Conservation (phyloP, 2,113 vertebrate species). For the Hystrix cristata region DNA sequence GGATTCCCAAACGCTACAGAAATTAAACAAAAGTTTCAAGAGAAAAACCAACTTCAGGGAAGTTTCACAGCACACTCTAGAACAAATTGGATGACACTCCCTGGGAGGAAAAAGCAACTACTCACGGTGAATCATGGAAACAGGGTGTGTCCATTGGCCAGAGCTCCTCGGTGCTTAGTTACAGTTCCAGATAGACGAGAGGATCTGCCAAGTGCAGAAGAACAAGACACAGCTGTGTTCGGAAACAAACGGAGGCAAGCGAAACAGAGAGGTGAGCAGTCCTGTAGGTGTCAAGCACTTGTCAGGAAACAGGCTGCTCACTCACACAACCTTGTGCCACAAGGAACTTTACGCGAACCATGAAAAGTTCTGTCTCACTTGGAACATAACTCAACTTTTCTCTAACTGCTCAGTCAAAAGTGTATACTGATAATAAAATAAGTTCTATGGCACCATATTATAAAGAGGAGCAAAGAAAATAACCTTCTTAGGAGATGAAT, state of each 20-base stretch:
- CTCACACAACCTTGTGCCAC: background rate
- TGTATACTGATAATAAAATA: background rate
- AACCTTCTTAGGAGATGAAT: background rate
- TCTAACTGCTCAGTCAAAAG: background rate
- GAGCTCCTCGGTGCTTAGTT: background rate
- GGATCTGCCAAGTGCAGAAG: background rate
- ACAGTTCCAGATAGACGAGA: background rate
- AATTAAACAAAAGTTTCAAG: background rate
- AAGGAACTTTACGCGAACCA: background rate
- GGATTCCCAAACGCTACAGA: background rate
- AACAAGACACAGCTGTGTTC: background rate
- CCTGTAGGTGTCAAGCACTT: background rate
- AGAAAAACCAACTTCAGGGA: background rate
- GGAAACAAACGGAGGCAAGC: background rate
- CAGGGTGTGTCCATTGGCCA: background rate
- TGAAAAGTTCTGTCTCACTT: background rate
- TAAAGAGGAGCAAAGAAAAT: background rate
- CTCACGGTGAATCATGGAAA: background rate
- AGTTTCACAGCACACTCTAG: background rate
- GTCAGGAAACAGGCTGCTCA: background rate
- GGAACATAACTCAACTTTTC: background rate
- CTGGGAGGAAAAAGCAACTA: background rate
- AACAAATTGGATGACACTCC: background rate
- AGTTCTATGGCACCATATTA: background rate
- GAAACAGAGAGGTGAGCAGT: background rate